These are phyloP conservation scores for Cacoxenus indagator DNA, from an alignment of 2,888 invertebrate species.

Conservation along the genomic window DNA sequence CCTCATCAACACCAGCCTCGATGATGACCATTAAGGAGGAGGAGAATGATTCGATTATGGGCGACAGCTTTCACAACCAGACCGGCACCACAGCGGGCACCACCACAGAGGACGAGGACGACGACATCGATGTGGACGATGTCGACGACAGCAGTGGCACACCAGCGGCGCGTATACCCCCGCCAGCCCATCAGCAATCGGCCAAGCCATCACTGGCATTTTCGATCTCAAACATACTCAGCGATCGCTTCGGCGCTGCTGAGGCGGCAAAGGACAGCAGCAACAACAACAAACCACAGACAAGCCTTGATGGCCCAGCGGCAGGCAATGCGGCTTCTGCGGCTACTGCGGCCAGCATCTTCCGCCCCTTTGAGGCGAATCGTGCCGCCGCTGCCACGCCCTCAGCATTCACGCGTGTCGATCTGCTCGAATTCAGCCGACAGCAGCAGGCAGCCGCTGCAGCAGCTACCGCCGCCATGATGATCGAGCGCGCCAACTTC, in stretches of 20 bases:
- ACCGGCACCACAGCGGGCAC: conserved; percentile 43
- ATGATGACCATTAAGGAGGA: conserved; percentile 69
- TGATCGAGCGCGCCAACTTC: conserved; percentile 69
- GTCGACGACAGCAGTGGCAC: conserved; percentile 44
- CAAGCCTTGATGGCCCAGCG: conserved; percentile 24
- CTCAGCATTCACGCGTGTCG: conserved; percentile 69
- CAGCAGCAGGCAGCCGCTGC: conserved; percentile 68
- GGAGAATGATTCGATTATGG: conserved; percentile 68
- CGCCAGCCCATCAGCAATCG: conserved; percentile 65
- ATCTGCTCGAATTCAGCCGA: conserved; percentile 68
- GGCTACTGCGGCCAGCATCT: conserved; percentile 56
- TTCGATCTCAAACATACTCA: conserved; percentile 70
- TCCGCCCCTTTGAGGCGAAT: conserved; percentile 68
- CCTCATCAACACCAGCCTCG: conserved; percentile 61
- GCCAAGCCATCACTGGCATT: conserved; percentile 68
- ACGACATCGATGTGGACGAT: conserved; percentile 62
- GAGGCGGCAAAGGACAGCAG: conserved; percentile 31
- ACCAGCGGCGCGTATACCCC: conserved; percentile 51
- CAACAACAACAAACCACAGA: conserved; percentile 19
- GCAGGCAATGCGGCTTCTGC: conserved; percentile 37
- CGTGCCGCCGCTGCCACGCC: conserved; percentile 55
- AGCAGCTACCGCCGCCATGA: conserved; percentile 68
- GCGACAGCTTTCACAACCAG: conserved; percentile 63
- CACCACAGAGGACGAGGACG: conserved; percentile 56
- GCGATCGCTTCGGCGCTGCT: conserved; percentile 68